Conservation (phyloP, 2,888 invertebrate genomes). For the Agrypnus murinus region DNA sequence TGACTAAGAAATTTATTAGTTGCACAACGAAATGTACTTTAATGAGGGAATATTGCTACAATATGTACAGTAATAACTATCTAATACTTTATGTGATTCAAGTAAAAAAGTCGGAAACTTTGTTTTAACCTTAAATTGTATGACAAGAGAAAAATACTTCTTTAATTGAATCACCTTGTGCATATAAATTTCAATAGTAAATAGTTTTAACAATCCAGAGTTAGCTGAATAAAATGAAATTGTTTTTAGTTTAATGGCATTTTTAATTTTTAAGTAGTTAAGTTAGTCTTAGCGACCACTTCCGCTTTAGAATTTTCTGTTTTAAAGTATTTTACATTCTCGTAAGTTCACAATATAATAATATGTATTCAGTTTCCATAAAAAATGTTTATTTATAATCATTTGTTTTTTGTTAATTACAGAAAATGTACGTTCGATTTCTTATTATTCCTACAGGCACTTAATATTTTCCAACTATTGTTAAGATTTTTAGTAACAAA, state of each 20-base stretch:
- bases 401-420: slow-evolving; percentile 50
- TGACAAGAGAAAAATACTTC: background rate
- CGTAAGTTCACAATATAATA: slow-evolving; percentile 35
- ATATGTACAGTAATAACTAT: too few species aligned
- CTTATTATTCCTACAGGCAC: slow-evolving; percentile 16
- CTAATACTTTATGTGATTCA: too few species aligned
- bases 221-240: background rate
- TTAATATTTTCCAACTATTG: slow-evolving; percentile 30
- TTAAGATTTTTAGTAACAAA: background rate
- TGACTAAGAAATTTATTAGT: background rate
- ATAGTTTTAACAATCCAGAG: background rate
- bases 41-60: background rate
- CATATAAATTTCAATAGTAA: background rate
- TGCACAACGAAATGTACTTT: slow-evolving; percentile 21
- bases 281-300: slow-evolving; percentile 34
- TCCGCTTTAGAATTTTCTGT: slow-evolving; percentile 27
- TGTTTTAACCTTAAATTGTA: too few species aligned
- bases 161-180: background rate
- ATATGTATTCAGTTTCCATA: slow-evolving; percentile 45
- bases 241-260: background rate
- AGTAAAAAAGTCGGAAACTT: background rate
- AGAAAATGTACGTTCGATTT: slow-evolving; percentile 37
- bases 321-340: slow-evolving; percentile 32
- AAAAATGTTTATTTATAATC: slow-evolving; percentile 42
- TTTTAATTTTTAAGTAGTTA: slow-evolving; percentile 29